A percentile compares a stretch with the other conserved stretches of the same genome.
These are phyloP conservation scores for Gallinago nigripennis DNA, from an alignment of 2,797 vertebrate species.

Conservation along the genomic window DNA sequence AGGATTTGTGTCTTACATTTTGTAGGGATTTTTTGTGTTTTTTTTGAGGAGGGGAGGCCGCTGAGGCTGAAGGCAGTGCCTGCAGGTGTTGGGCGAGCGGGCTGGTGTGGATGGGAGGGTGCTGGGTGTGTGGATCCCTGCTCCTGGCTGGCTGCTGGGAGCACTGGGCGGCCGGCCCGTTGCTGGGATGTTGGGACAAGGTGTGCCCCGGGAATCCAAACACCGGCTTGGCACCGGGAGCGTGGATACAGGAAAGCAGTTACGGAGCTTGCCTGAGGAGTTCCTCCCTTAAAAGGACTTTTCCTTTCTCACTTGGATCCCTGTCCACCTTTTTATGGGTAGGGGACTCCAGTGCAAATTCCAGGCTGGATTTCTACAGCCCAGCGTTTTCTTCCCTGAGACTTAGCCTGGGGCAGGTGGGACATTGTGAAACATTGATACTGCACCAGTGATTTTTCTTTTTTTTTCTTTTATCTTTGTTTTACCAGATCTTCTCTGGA, in stretches of 20 bases:
- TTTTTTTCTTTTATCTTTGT: not conserved
- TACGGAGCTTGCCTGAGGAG: not conserved
- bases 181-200: not conserved
- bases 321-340: accelerated
- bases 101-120: not conserved
- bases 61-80: not conserved
- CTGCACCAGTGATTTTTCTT: not conserved
- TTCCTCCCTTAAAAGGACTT: not conserved
- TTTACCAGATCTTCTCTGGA: no score
- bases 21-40: no score
- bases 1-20: not conserved
- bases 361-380: not conserved
- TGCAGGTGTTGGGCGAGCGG: accelerated
- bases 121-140: not conserved
- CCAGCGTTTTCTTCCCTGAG: not conserved
- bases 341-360: not conserved
- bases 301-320: not conserved
- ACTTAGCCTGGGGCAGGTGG: not conserved
- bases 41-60: not conserved
- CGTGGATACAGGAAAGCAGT: not conserved
- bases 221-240: accelerated
- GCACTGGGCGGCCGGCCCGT: accelerated
- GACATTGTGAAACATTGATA: accelerated
- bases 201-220: not conserved
- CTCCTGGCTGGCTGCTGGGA: not conserved